A percentile compares a stretch with the other conserved stretches of the same genome.
phyloP scores from a whole-genome alignment of 1,140 invertebrate genomes.

The Drosophila pseudoobscura region DNA sequence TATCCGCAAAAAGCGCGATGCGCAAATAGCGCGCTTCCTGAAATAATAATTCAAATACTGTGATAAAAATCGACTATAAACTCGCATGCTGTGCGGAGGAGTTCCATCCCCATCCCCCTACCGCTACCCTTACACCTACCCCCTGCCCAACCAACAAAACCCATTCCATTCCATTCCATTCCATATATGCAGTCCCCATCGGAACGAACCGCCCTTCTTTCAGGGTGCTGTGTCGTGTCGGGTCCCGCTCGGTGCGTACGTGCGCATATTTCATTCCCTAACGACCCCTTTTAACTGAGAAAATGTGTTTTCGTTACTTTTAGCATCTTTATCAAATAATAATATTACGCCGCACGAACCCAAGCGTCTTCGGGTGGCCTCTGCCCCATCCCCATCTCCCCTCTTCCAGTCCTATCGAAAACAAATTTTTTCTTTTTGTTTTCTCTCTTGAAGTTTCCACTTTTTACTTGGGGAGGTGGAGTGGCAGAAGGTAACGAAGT shows the following conservation, averaged over 20 bases:
- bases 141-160: neutral
- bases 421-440: too few species aligned
- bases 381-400: neutral
- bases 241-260: constrained; percentile 70
- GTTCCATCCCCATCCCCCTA: constrained; percentile 29
- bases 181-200: constrained; percentile 7
- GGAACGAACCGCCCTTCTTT: constrained; percentile 23
- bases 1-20: constrained; percentile 81
- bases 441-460: too few species aligned
- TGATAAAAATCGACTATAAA: constrained; percentile 81
- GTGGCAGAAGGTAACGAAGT: too few species aligned
- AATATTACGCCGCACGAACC: constrained; percentile 81
- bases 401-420: too few species aligned
- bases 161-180: neutral
- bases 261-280: constrained; percentile 83
- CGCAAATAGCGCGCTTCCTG: constrained; percentile 83
- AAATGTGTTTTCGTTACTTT: constrained; percentile 83
- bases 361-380: constrained; percentile 71
- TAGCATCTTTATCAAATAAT: constrained; percentile 83
- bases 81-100: constrained; percentile 70
- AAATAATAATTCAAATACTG: constrained; percentile 83
- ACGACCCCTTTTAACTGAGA: constrained; percentile 83
- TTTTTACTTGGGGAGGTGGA: too few species aligned
- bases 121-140: neutral
- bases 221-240: too few species aligned